A percentile compares a stretch with the other conserved stretches of the same genome.
These are phyloP conservation scores for Narcine bancroftii DNA, from an alignment of 2,113 vertebrate species.

Conservation along the genomic window DNA sequence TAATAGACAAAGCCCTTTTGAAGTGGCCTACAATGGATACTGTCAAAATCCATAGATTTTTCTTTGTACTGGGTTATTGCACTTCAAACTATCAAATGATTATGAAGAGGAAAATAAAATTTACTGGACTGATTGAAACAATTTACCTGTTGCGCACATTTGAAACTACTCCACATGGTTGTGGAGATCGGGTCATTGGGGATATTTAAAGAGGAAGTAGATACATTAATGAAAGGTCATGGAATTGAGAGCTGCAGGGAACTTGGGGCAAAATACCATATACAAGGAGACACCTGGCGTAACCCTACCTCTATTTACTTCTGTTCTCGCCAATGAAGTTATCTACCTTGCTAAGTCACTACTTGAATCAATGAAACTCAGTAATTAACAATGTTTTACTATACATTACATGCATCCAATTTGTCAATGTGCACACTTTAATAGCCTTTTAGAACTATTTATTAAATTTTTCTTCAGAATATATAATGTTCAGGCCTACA, in stretches of 20 bases:
- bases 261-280: too few relatives aligned
- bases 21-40: background rate
- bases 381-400: background rate
- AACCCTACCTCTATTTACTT: too few relatives aligned
- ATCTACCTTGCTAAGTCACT: background rate
- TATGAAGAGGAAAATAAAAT: background rate
- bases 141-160: background rate
- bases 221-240: too few relatives aligned
- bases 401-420: background rate
- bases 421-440: background rate
- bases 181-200: too few relatives aligned
- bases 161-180: too few relatives aligned
- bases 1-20: background rate
- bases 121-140: background rate
- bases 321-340: background rate
- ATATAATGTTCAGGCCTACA: too few relatives aligned
- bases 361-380: background rate
- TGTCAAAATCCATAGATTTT: background rate
- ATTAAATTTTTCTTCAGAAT: background rate
- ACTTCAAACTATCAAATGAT: background rate
- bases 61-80: background rate
- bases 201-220: too few relatives aligned
- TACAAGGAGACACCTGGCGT: too few relatives aligned
- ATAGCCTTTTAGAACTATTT: background rate
- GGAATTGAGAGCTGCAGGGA: too few relatives aligned